Base-by-base conservation (phyloP, 2,113 vertebrate genomes). In the Oceanodroma tethys region DNA sequence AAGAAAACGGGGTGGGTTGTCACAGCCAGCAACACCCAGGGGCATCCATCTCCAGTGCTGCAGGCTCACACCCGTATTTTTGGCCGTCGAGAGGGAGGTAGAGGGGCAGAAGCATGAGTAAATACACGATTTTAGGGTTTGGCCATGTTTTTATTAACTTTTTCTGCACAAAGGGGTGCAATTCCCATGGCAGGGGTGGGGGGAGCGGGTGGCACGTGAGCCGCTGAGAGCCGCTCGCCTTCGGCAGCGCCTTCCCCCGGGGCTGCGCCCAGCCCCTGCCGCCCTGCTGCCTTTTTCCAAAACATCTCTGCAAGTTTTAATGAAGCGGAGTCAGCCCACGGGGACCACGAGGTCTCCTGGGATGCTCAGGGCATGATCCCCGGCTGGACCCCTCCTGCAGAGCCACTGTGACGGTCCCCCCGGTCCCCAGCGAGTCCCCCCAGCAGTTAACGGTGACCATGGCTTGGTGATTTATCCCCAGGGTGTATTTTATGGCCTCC, bases 261-360 rank as follows among this genome's bases (percentile, higher is more conserved):
- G 52, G 75, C 68, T 56, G 63, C 36, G 10, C 74, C 47, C n/a
- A 8, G 43, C 36, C 76, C 76, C 65, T 30, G 34, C 45, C 47
- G 38, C 82, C 60, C 60, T 19, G 84, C 74, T 38, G 81, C 70
- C 43, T 53, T 75, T 91, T 93, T 80, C 96, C 90, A 97, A 97
- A 98, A 97, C 95, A 97, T 53, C 91, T 75, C 43, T 11, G 47
- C 83, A 9, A 40, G 40, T 66, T 94, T 84, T 97, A 96, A 98
- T 68, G 95, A 97, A 78, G 80, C 42, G 7, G 75, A 29, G 9
- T 32, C 86, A 59, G 43, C n/a, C 76, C 36, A 1, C 5, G 2
- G 70, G 66, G 42, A 40, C 55, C 40, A 6, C 0, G 9, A 62
- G 16, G 5, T 36, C 62, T 62, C 53, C 79, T 34, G 76, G 16